Base-by-base conservation (phyloP, 1,140 invertebrate genomes). In the Calliopsis andreniformis region DNA sequence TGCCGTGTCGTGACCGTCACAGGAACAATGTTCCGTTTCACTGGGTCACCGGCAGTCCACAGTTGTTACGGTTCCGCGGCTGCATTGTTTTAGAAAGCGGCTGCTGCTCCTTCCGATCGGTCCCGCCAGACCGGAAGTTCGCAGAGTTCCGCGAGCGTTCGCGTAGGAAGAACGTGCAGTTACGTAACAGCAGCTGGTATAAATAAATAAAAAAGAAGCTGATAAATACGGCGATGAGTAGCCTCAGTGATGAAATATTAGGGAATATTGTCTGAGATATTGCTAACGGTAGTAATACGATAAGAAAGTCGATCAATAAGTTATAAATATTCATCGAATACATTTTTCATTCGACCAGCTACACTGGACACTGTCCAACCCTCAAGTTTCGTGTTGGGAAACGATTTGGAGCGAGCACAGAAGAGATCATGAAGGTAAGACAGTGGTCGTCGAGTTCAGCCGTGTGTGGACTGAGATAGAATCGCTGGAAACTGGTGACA, bases 361-460 rank as follows among this genome's bases (percentile, higher is more conserved):
- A 96, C 83, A 96, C 95, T 3, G 95, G 95, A n/a, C 95, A 96
- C 82, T 96, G 95, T 91, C 95, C 95, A 47, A 94, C 95, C 43
- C 91, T 96, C 28, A 95, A 95, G 80, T 96, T 95, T 82, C 93
- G 94, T 75, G 94, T 94, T 85, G 95, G 95, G 32, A 95, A 95
- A 89, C 93, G 94, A 87, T 96, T 95, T 88, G 95, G 95, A 25
- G 93, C 94, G 59, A 94, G 93, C 77, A 96, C 95, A 6, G 92
- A 95, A 86, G 94, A 96, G 86, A 95, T 96, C 79, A 92, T 95
- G 79, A 92, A 93, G 89, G 95, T 94, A 89, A 88, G 84, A 70
- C 5, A n/a, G 49, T 20, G 8, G 5, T 53, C 23, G 25, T 4
- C n/a, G 2, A 39, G 4, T 10, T 10, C 35, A 39, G 10, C 10